These are phyloP conservation scores for Catamblyrhynchus diadema DNA, from an alignment of 2,797 vertebrate genomes.

Conservation along the genomic window DNA sequence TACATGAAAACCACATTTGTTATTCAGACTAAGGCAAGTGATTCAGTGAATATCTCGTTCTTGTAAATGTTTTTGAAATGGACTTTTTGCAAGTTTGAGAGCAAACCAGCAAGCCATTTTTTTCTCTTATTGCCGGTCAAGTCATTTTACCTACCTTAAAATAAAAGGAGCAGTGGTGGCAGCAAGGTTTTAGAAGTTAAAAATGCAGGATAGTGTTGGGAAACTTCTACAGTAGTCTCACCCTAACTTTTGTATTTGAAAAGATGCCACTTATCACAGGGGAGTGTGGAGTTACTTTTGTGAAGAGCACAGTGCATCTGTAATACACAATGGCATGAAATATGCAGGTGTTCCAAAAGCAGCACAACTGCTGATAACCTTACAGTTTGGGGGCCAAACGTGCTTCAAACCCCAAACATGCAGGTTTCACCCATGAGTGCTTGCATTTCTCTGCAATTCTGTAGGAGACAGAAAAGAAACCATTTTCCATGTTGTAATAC, in stretches of 20 bases:
- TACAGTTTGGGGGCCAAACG: background rate
- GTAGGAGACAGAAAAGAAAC: background rate
- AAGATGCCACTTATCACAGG: background rate
- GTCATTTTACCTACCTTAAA: background rate
- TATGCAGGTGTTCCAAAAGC: background rate
- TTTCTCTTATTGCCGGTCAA: background rate
- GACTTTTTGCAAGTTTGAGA: background rate
- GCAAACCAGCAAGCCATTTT: background rate
- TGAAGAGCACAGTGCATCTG: background rate
- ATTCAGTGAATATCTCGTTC: slow-evolving; percentile 18
- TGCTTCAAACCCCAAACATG: background rate
- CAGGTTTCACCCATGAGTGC: background rate
- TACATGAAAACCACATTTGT: slow-evolving; percentile 68
- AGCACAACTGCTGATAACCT: background rate
- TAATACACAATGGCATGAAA: background rate
- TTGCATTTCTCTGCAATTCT: background rate
- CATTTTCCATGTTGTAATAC: background rate
- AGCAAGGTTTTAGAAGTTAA: background rate
- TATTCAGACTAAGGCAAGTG: slow-evolving; percentile 55
- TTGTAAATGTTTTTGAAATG: slow-evolving; percentile 17
- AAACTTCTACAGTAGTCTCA: background rate
- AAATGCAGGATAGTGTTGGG: background rate
- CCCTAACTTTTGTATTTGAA: background rate
- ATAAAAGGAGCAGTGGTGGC: background rate
- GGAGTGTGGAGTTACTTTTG: background rate